These are phyloP conservation scores for Larimichthys crocea DNA, from an alignment of 2,113 vertebrate genomes.

Conservation along the genomic window DNA sequence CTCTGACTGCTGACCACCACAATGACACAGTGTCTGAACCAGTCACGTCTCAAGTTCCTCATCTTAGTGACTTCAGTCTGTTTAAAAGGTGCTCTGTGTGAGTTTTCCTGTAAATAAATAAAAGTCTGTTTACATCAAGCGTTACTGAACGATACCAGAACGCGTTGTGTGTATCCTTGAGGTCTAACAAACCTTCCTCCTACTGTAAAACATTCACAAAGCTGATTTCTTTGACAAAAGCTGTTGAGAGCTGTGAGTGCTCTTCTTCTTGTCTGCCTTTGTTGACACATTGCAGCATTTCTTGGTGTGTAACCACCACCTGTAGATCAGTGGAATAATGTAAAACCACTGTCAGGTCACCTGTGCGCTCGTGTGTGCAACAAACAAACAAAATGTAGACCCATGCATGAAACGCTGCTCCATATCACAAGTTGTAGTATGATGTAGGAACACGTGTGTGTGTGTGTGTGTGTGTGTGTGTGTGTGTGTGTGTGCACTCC, in stretches of 20 bases:
- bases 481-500: not conserved
- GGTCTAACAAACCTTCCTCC: not conserved
- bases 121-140: constrained; percentile 9
- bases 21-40: not conserved
- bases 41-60: not conserved
- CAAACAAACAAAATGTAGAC: not conserved
- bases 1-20: not conserved
- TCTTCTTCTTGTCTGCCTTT: not conserved
- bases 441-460: not conserved
- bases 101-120: not conserved
- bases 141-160: constrained; percentile 2
- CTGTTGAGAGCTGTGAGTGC: too few relatives aligned
- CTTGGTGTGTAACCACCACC: not conserved
- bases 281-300: not conserved
- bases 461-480: not conserved
- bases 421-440: not conserved
- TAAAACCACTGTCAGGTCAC: not conserved
- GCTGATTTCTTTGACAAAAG: not conserved
- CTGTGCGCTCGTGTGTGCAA: not conserved
- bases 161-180: not conserved
- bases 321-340: not conserved
- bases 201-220: constrained; percentile 9
- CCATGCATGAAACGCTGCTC: not conserved
- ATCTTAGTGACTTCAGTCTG: not conserved
- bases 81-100: not conserved